Evolutionary conservation across 2,113 vertebrate genomes (phyloP).

Genomic region (Nymphicus hollandicus): DNA sequence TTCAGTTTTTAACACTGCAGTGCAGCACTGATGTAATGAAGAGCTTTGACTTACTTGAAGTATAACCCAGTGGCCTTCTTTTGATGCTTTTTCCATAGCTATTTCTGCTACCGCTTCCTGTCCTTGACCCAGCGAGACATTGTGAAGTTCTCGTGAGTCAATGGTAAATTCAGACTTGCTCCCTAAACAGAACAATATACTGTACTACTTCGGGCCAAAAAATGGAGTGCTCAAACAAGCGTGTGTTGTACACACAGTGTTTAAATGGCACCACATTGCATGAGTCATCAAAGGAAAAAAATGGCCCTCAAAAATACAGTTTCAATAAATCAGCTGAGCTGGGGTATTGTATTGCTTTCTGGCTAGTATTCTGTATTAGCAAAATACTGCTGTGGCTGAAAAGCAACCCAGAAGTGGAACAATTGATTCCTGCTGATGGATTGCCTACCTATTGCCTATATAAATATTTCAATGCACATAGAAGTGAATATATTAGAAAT

Average conservation of each 20-base stretch:
- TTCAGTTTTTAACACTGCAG: slow-evolving; percentile 63
- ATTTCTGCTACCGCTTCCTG: slow-evolving; percentile 84
- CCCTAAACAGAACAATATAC: slow-evolving; percentile 64
- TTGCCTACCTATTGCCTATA: not conserved
- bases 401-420: not conserved
- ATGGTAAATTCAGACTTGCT: slow-evolving; percentile 83
- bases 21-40: slow-evolving; percentile 67
- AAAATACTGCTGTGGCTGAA: not conserved
- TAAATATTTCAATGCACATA: not conserved
- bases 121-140: slow-evolving; percentile 81
- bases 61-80: slow-evolving; percentile 89
- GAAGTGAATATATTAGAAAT: not conserved
- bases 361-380: not conserved
- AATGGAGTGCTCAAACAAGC: not conserved
- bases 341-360: not conserved
- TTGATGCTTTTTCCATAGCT: slow-evolving; percentile 82
- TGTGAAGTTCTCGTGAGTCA: slow-evolving; percentile 84
- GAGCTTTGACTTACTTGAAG: slow-evolving; percentile 80
- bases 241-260: not conserved
- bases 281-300: not conserved
- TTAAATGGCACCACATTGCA: not conserved
- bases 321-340: not conserved
- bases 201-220: slow-evolving; percentile 8
- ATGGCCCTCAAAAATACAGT: not conserved
- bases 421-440: not conserved